phyloP scores from a whole-genome alignment of 2,113 vertebrate species.

The Barbus barbus region DNA sequence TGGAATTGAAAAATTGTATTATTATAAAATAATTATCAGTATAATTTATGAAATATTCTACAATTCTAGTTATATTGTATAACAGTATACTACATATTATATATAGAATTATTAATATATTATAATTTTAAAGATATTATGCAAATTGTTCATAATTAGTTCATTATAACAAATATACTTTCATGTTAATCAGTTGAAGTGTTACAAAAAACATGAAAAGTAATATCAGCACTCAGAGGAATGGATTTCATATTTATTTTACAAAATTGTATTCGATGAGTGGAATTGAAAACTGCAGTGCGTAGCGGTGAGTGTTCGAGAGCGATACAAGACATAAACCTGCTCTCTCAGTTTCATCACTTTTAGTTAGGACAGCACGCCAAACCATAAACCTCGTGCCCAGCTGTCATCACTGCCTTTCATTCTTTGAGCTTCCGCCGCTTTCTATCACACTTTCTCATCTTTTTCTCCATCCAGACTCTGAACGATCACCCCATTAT shows the following conservation, averaged over 20 bases:
- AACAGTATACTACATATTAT: not conserved
- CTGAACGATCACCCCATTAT: not conserved
- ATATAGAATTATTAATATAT: too few species aligned
- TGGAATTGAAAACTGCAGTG: not conserved
- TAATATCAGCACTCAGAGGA: not conserved
- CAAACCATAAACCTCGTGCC: not conserved
- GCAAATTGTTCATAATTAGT: too few species aligned
- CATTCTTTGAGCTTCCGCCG: not conserved
- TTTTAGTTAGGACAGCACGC: not conserved
- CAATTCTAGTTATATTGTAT: not conserved
- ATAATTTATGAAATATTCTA: not conserved
- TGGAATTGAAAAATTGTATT: too few species aligned
- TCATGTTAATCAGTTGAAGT: not conserved
- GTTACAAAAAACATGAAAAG: not conserved
- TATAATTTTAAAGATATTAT: not conserved
- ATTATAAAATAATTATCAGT: not conserved
- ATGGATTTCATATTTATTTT: not conserved
- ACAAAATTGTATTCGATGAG: not conserved
- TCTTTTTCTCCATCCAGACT: not conserved
- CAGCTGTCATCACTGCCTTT: slow-evolving; percentile 22
- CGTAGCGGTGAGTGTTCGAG: not conserved
- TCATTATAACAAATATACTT: too few species aligned
- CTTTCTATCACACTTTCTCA: not conserved
- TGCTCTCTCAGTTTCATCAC: slow-evolving; percentile 1
- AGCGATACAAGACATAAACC: slow-evolving; percentile 1